phyloP scores from a whole-genome alignment of 2,888 invertebrate genomes.

The Halocaridina rubra region DNA sequence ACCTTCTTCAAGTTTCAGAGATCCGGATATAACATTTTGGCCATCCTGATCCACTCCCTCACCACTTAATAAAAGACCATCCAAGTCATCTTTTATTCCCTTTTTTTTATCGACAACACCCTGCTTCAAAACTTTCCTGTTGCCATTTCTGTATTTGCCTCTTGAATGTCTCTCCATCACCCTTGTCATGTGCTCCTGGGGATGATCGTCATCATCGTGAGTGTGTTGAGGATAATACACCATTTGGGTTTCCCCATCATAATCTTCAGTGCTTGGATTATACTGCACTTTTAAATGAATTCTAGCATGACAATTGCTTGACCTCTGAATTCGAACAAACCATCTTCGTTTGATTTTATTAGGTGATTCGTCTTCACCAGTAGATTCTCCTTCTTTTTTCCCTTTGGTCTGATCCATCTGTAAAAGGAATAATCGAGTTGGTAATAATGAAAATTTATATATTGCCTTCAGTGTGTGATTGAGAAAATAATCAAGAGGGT shows the following conservation, averaged over 20 bases:
- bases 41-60: background rate
- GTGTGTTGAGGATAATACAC: conserved; percentile 61
- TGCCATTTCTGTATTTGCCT: conserved; percentile 40
- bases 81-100: background rate
- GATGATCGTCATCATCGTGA: conserved; percentile 47
- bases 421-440: no score
- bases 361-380: conserved; percentile 33
- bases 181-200: conserved; percentile 37
- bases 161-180: conserved; percentile 50
- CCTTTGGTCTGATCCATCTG: conserved; percentile 53
- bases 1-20: conserved; percentile 19
- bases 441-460: no score
- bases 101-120: background rate
- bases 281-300: conserved; percentile 59
- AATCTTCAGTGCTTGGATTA: conserved; percentile 43
- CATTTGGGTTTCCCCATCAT: conserved; percentile 58
- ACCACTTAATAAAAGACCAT: background rate
- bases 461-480: no score
- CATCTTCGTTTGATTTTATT: conserved; percentile 41
- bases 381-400: conserved; percentile 29
- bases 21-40: background rate
- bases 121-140: conserved; percentile 27
- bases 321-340: conserved; percentile 50
- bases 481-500: no score
- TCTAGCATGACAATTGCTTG: conserved; percentile 61